phyloP scores from a whole-genome alignment of 2,113 vertebrate genomes.

The Cygnus buccinator region DNA sequence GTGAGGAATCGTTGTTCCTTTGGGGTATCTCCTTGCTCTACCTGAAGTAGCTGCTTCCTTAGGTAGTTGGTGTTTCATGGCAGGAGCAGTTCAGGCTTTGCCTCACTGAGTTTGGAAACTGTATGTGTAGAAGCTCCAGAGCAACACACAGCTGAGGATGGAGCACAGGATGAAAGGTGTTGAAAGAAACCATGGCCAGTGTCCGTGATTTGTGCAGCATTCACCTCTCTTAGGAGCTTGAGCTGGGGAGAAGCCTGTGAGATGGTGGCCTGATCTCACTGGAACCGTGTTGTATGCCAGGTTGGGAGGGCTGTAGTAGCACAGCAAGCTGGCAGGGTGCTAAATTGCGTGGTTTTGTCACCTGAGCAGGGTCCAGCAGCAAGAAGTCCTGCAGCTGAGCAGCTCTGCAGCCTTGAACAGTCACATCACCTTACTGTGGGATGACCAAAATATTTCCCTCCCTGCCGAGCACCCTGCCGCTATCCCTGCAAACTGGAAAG shows the following conservation, averaged over 20 bases:
- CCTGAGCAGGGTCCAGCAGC: neutral
- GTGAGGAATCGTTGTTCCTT: neutral
- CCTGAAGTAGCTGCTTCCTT: neutral
- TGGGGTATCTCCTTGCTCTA: neutral
- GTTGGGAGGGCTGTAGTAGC: neutral
- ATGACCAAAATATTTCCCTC: conserved; percentile 8
- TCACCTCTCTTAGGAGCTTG: neutral
- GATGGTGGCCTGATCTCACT: neutral
- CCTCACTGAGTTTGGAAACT: neutral
- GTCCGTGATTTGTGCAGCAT: neutral
- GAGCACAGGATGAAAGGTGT: neutral
- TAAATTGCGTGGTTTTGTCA: neutral
- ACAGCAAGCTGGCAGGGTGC: neutral
- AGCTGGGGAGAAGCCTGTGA: neutral
- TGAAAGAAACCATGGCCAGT: neutral
- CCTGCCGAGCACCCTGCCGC: neutral
- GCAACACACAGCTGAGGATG: neutral
- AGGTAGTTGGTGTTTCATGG: neutral
- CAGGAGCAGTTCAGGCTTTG: too few relatives aligned
- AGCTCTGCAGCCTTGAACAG: neutral
- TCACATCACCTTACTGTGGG: neutral
- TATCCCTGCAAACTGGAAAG: neutral
- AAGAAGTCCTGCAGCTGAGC: neutral
- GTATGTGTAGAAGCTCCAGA: neutral
- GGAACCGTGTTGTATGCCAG: neutral